Evolutionary conservation across 2,113 vertebrate genomes (phyloP).

Genomic region (Muntiacus reevesi): DNA sequence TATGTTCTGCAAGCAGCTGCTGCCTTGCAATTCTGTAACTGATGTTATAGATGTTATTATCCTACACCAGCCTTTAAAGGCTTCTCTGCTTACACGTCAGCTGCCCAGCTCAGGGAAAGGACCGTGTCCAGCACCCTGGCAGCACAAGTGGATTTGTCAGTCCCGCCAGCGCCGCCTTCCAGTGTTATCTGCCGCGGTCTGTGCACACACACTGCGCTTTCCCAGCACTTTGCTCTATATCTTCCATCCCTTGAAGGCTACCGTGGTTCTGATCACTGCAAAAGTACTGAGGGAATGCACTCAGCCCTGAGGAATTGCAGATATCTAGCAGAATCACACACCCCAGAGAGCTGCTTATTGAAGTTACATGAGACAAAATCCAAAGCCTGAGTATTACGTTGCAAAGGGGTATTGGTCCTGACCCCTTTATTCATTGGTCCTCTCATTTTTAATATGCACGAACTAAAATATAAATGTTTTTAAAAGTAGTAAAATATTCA

Average conservation of each 20-base stretch:
- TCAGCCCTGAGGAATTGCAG: slow-evolving; percentile 68
- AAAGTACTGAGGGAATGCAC: slow-evolving; percentile 71
- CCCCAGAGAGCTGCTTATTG: slow-evolving; percentile 65
- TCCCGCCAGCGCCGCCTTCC: not conserved
- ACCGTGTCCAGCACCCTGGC: not conserved
- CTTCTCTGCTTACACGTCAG: slow-evolving; percentile 1
- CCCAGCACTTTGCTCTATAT: slow-evolving; percentile 49
- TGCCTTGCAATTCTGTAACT: not conserved
- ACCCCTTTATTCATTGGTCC: not conserved
- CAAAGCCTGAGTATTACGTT: slow-evolving; percentile 33
- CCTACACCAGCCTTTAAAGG: not conserved
- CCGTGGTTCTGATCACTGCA: slow-evolving; percentile 67
- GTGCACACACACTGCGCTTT: not conserved
- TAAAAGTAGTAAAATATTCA: not conserved
- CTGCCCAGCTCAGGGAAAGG: not conserved
- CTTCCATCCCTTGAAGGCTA: slow-evolving; percentile 69
- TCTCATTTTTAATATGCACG: not conserved
- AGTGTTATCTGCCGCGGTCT: not conserved
- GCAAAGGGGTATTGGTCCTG: not conserved
- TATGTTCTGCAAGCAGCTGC: not conserved
- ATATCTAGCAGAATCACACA: slow-evolving; percentile 74
- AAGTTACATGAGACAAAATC: slow-evolving; percentile 62
- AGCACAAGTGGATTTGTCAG: not conserved
- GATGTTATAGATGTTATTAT: not conserved
- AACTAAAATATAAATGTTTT: not conserved